Percentiles rank a stretch among this genome's conserved stretches.
phyloP scores from a whole-genome alignment of 2,888 invertebrate genomes.

The Apamea crenata region DNA sequence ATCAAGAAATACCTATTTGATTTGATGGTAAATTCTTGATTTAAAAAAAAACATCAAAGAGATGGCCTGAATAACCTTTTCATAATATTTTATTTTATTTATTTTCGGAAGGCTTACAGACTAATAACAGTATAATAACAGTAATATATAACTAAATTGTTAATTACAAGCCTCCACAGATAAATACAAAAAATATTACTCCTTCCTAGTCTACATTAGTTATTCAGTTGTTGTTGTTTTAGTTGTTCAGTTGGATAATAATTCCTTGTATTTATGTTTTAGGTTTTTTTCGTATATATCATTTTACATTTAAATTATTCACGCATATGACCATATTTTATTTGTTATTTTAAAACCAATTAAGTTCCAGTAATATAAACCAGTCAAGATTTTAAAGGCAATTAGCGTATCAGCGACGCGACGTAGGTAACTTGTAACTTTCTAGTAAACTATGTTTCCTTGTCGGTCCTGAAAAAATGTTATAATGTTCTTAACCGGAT shows the following conservation, averaged over 20 bases:
- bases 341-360: background rate
- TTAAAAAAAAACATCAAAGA: background rate
- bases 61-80: background rate
- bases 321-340: background rate
- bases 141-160: too few relatives aligned
- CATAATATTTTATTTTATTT: background rate
- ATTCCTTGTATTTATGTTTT: background rate
- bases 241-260: background rate
- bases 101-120: too few relatives aligned
- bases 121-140: too few relatives aligned
- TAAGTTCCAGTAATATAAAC: background rate
- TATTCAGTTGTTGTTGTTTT: too few relatives aligned
- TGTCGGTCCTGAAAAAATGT: background rate
- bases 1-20: background rate
- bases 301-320: background rate
- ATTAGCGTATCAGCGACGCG: constrained; percentile 1
- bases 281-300: too few relatives aligned
- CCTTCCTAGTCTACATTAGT: too few relatives aligned
- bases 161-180: too few relatives aligned
- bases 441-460: background rate
- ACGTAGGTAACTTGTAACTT: background rate
- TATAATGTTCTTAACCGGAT: background rate
- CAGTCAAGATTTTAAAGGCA: background rate
- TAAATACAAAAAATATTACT: too few relatives aligned
- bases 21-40: background rate